These are phyloP conservation scores for Porites australiensis DNA, from an alignment of 64 coral and sea anemone species.

Conservation along the genomic window DNA sequence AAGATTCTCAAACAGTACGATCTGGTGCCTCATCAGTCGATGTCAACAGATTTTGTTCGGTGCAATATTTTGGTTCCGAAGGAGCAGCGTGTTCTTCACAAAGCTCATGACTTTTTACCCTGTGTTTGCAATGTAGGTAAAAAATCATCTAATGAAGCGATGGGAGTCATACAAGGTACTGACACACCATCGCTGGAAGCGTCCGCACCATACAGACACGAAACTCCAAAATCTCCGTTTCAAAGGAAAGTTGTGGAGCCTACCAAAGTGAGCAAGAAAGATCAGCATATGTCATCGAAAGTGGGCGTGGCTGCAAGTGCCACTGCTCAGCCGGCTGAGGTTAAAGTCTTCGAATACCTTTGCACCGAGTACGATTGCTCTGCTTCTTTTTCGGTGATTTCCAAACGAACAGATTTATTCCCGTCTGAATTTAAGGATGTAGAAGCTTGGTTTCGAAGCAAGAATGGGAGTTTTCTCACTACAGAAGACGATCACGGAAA, in stretches of 20 bases:
- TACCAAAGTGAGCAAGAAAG: no score
- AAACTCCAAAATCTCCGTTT: not conserved
- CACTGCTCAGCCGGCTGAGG: slow-evolving; percentile 18
- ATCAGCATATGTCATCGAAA: not conserved
- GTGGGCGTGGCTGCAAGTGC: not conserved
- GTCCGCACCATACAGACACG: no score
- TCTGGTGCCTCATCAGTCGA: not conserved
- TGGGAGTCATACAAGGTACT: not conserved
- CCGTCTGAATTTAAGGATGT: slow-evolving; percentile 10
- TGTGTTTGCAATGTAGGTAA: not conserved
- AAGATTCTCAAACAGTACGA: slow-evolving; percentile 29
- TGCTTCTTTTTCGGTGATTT: slow-evolving; percentile 57
- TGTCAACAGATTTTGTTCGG: slow-evolving; percentile 11
- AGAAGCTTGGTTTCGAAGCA: slow-evolving; percentile 68
- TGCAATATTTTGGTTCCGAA: not conserved
- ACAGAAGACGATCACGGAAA: slow-evolving; percentile 46
- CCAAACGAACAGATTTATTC: slow-evolving; percentile 50
- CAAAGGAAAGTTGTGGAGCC: not conserved
- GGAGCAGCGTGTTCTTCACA: not conserved
- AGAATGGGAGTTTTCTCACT: slow-evolving; percentile 53
- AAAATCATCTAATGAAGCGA: no score
- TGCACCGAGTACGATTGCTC: slow-evolving; percentile 42
- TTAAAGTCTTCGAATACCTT: slow-evolving; percentile 62
- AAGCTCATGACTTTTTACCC: not conserved
- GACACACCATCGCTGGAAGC: no score